These are phyloP conservation scores for Semnopithecus entellus DNA, from an alignment of 2,113 vertebrate genomes.

Conservation along the genomic window DNA sequence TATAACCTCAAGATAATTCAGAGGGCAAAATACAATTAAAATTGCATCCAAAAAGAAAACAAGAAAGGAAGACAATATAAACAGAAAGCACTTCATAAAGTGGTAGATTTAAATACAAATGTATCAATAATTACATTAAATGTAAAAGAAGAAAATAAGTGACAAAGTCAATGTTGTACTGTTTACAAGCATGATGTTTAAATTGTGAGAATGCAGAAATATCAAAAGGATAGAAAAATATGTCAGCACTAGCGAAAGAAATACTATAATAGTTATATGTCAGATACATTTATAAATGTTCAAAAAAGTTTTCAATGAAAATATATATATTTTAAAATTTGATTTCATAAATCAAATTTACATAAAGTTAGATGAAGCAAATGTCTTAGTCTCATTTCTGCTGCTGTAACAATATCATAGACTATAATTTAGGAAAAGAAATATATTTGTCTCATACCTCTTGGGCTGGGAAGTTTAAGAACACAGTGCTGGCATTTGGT, in stretches of 20 bases:
- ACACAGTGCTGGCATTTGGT: not conserved
- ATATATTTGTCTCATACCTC: not conserved
- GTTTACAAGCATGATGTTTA: not conserved
- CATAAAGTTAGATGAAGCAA: not conserved
- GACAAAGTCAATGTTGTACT: not conserved
- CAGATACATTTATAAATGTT: too few species aligned
- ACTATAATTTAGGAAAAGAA: not conserved
- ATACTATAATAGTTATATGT: not conserved
- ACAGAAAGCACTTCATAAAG: not conserved
- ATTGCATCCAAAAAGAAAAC: not conserved
- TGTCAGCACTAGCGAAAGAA: not conserved
- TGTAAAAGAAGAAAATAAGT: not conserved
- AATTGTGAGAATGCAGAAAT: not conserved
- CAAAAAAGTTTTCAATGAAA: too few species aligned
- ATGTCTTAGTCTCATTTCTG: not conserved
- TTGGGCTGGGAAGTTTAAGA: not conserved
- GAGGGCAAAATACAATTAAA: not conserved
- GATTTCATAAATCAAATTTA: too few species aligned
- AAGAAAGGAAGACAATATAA: not conserved
- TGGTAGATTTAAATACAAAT: not conserved
- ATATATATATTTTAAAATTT: too few species aligned
- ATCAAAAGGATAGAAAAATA: not conserved
- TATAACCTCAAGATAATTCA: not conserved
- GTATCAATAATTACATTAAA: not conserved
- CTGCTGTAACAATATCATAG: not conserved